Conservation (phyloP, 1,140 invertebrate genomes). For the Gryllus bimaculatus region DNA sequence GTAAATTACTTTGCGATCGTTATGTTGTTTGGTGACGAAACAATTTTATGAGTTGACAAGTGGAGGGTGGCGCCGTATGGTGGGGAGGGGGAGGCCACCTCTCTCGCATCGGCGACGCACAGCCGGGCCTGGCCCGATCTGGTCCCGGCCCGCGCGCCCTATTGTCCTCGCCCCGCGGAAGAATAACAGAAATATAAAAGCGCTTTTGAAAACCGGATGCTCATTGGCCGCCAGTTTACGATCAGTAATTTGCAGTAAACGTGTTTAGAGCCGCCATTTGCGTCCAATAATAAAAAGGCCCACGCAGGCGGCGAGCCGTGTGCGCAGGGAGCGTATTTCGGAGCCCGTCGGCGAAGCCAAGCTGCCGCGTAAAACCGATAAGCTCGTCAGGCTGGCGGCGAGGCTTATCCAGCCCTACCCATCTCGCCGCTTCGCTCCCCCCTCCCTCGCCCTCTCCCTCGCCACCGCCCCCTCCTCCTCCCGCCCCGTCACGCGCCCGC, state of each 20-base stretch:
- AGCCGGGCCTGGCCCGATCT: too few relatives aligned
- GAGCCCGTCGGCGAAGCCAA: background rate
- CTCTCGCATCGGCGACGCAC: too few relatives aligned
- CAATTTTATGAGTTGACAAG: too few relatives aligned
- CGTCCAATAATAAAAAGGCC: background rate
- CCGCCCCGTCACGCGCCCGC: too few relatives aligned
- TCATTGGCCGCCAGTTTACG: background rate
- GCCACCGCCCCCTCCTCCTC: too few relatives aligned
- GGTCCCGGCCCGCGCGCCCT: too few relatives aligned
- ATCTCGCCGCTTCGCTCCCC: background rate
- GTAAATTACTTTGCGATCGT: too few relatives aligned
- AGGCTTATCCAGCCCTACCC: background rate
- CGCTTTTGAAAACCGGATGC: slow-evolving; percentile 3
- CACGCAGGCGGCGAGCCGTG: background rate
- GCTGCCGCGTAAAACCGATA: background rate
- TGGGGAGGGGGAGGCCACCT: too few relatives aligned
- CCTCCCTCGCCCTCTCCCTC: background rate
- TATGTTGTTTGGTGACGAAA: too few relatives aligned
- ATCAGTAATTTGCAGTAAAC: slow-evolving; percentile 5
- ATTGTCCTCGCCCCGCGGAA: background rate
- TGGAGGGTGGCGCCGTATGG: too few relatives aligned
- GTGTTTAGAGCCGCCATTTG: background rate
- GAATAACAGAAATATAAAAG: slow-evolving; percentile 6
- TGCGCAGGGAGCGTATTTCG: background rate
- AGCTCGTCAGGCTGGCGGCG: background rate